These are phyloP conservation scores for Nannobrachium achirus DNA, from an alignment of 2,113 vertebrate genomes.

Conservation along the genomic window DNA sequence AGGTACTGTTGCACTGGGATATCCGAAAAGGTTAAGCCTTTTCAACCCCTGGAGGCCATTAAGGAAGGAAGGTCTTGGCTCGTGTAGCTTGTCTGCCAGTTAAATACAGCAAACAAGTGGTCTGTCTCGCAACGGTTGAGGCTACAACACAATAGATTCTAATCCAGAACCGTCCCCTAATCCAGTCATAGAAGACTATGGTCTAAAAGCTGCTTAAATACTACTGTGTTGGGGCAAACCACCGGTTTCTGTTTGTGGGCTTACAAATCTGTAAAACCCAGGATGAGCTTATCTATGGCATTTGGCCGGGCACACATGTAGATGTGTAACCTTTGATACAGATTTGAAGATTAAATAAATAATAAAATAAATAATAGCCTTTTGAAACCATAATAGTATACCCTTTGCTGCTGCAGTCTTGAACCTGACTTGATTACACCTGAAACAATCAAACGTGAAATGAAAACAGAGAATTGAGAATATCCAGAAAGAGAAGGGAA, in stretches of 20 bases:
- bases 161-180: constrained; percentile 59
- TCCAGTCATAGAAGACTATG: constrained; percentile 45
- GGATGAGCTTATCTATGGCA: constrained; percentile 21
- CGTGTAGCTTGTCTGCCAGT: constrained; percentile 9
- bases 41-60: constrained; percentile 39
- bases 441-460: constrained; percentile 12
- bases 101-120: constrained; percentile 7
- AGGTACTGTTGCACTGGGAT: background rate
- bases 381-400: constrained; percentile 19
- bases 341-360: constrained; percentile 26
- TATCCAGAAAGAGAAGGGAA: constrained; percentile 8
- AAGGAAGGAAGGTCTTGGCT: constrained; percentile 31
- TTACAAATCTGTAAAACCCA: constrained; percentile 28
- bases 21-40: constrained; percentile 32
- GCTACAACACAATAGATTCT: constrained; percentile 40
- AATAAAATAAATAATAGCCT: too few species aligned
- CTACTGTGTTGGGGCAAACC: constrained; percentile 33
- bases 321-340: constrained; percentile 37
- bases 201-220: constrained; percentile 68
- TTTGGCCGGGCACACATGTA: constrained; percentile 28
- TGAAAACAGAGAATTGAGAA: constrained; percentile 11
- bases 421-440: constrained; percentile 4
- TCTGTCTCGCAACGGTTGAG: constrained; percentile 16
- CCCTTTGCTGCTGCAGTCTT: constrained; percentile 6
- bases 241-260: constrained; percentile 24